Base-by-base conservation (phyloP, 1,140 invertebrate genomes). In the Phthorimaea operculella region DNA sequence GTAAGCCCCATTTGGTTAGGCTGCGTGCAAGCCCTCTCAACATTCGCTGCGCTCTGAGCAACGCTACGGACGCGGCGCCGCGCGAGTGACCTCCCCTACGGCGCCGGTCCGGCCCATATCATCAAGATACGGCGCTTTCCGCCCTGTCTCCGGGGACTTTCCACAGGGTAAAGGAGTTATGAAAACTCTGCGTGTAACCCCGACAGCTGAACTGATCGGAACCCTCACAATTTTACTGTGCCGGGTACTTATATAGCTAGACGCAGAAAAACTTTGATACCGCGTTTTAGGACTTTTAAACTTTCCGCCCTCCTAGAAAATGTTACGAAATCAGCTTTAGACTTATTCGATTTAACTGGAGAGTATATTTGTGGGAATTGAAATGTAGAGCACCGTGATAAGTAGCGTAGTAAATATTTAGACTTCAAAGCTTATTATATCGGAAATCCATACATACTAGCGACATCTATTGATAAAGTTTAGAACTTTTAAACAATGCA, bases 1-100 rank as follows among this genome's bases (percentile, higher is more conserved):
- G 77, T 84, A 75, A 84, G 81, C 81, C 81, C 81, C 81, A 84
- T 84, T 84, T 79, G 14, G 81, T 84, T 81, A 68, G 67, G 59
- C 28, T 36, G 14, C 10, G 9, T 33, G 12, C 18, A n/a, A 12
- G 57, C 54, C 66, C 48, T 67, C 54, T 60, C 72, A 79, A 76
- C 72, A 84, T 84, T 68, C 50, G 42, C 81, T 84, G 55, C 73
- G 81, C 79, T 84, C 78, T 84, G 81, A 84, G 79, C 79, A 84
- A 81, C 66, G 72, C 77, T 78, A 72, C 62, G 68, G 65, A 54
- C 51, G 7, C 51, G 55, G 36, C 60, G 21, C 52, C 68, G 68
- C 64, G 15, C 81, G 68, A 75, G 79, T 80, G 17, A 28, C 75
- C 76, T 68, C 48, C 81, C 76, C 76, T 82, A 64, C 72, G 69